Base-by-base conservation (phyloP, 2,797 vertebrate genomes). In the Spinibarbus caldwelli region DNA sequence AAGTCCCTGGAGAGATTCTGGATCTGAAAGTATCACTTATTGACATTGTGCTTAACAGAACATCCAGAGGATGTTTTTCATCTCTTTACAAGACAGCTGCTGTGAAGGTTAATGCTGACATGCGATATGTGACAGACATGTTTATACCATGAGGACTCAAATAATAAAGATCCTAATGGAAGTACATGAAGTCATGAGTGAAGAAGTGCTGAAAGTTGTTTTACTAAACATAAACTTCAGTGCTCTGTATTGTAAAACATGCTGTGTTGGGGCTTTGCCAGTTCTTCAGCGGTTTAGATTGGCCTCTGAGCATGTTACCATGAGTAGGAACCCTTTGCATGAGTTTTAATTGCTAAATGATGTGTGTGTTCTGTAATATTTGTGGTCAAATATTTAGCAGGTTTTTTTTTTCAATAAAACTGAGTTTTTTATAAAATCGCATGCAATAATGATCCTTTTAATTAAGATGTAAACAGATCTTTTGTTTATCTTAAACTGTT, bases 371-470 rank as follows among this genome's bases (percentile, higher is more conserved):
- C 80, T 87, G 86, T 90, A 86, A 85, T 87, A 88, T 89, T 89
- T 89, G 88, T 88, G 88, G 85, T 82, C 83, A 76, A 88, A 89
- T 80, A 87, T 90, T 89, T 90, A 88, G 78, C 87, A 88, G 70
- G 76, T 89, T 86, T 88, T 88, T 89, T 88, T 90, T 88, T 88
- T 77, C 85, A 89, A 88, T 88, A 89, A 88, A 90, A 83, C 49
- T 80, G n/a, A 78, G 14, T 49, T 82, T 78, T 87, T 87, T 85
- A 87, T 80, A 36, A 34, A 23, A 75, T 29, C 5, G 0, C 23
- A 78, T 21, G 57, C 64, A 17, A 31, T 17, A 17, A 59, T 57
- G 52, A 59, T 77, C 15, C 0, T 64, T 77, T 77, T 36, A 38
- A 19, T 38, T 5, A 41, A n/a, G n/a, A n/a, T n/a, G n/a, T n/a